Base-by-base conservation (phyloP, 2,113 vertebrate species). In the Tautogolabrus adspersus region DNA sequence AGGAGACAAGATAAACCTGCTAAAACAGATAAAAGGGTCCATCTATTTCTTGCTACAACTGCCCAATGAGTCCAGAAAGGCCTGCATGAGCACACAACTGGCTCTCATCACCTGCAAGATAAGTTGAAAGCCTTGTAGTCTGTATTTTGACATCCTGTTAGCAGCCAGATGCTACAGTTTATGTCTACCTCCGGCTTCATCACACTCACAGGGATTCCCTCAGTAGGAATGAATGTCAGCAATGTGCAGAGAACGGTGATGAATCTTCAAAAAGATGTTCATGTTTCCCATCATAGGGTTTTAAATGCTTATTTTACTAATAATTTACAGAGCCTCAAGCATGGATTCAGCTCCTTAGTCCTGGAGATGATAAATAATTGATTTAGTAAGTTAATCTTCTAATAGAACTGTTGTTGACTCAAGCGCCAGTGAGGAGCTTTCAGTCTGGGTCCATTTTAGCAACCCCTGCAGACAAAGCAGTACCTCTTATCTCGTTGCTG, bases 181-280 rank as follows among this genome's bases (percentile, higher is more conserved):
- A 87, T 76, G 82, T 90, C 80, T 88, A 15, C 21, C 80, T 65
- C 61, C 73, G 79, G 40, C 64, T 77, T 76, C 63, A 65, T 66
- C 71, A 52, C 65, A 72, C 64, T 72, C 79, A 42, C 84, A 79
- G 86, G 86, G 83, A 83, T 89, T 90, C 85, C 87, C 78, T 90
- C 73, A 89, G 55, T 64, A 79, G 88, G 88, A 92, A 89, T 87
- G 82, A 89, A 90, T 91, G 77, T 86, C 57, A 74, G 83, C 71
- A 75, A 88, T 89, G 87, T 61, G 56, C 68, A 81, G 54, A 72
- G 63, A 79, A 65, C 81, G 79, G 87, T 72, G 26, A 26, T 26
- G 26, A 26, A 26, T 26, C 26, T 26, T 26, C 26, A 1, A 26
- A 26, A 26, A 1, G 1, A n/a, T 26, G 26, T 26, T 26, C 26